Evolutionary conservation across 30 jellyfish, hydroid and myxozoan species (phyloP).

Genomic region (Aurelia sp.): DNA sequence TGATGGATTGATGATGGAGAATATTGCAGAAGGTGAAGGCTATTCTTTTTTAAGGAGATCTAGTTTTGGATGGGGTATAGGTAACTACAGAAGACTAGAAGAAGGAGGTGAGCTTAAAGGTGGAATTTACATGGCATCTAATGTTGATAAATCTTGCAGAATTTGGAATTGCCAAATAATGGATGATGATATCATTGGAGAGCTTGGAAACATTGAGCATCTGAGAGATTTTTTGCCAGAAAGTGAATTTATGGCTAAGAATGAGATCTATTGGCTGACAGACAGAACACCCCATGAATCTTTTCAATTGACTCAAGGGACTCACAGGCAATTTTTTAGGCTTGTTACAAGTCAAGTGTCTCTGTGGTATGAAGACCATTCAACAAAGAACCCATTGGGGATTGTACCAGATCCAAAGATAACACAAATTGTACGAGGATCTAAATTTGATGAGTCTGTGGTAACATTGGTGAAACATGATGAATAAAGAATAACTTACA

Average conservation of each 20-base stretch:
- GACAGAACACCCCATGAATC: too few species aligned
- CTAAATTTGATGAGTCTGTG: conserved; percentile 58
- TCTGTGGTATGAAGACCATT: too few species aligned
- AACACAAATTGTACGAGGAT: conserved; percentile 27
- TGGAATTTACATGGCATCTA: too few species aligned
- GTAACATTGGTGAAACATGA: too few species aligned
- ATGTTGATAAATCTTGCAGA: conserved; percentile 63
- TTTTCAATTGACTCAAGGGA: not conserved
- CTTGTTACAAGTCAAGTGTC: too few species aligned
- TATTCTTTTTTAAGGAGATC: too few species aligned
- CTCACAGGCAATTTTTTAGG: conserved; percentile 56
- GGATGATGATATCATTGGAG: conserved; percentile 52
- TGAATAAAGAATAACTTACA: too few species aligned
- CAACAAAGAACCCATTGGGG: conserved; percentile 57
- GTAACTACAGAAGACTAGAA: not conserved
- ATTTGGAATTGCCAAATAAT: conserved; percentile 70
- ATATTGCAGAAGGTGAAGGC: not conserved
- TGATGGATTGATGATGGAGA: not conserved
- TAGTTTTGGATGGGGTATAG: conserved; percentile 23
- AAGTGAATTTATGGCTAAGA: too few species aligned
- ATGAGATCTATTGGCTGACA: too few species aligned
- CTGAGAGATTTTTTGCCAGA: too few species aligned
- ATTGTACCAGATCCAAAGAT: conserved; percentile 62
- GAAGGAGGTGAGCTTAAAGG: conserved; percentile 39
- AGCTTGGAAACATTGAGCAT: conserved; percentile 77